Percentiles rank a stretch among this genome's conserved stretches.
Evolutionary conservation across 53 echinoderm and acorn worm species (phyloP).

Genomic region (Henricia sp.): DNA sequence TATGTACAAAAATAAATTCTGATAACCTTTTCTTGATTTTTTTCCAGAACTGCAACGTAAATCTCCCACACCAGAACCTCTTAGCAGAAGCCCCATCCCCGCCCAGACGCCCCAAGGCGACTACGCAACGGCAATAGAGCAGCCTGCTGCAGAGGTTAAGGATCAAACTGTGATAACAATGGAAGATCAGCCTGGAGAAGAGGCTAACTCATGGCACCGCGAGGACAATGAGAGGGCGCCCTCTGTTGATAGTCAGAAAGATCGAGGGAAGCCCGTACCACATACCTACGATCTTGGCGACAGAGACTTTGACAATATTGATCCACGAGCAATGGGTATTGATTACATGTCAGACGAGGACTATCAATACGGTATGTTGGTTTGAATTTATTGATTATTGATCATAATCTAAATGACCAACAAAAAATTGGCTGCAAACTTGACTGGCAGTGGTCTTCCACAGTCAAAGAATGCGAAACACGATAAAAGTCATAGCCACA

Average conservation of each 20-base stretch:
- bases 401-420: too few species aligned
- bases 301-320: conserved; percentile 66
- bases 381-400: too few species aligned
- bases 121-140: not conserved
- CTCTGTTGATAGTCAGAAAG: too few species aligned
- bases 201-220: conserved; percentile 31
- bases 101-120: not conserved
- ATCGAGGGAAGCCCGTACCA: conserved; percentile 2
- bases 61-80: conserved; percentile 23
- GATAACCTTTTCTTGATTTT: not conserved
- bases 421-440: too few species aligned
- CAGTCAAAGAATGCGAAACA: too few species aligned
- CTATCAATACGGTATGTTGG: conserved; percentile 64
- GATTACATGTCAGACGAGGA: conserved; percentile 61
- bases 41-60: conserved; percentile 9
- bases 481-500: too few species aligned
- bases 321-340: conserved; percentile 59
- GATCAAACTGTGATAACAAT: conserved; percentile 25
- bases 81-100: not conserved
- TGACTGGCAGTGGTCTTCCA: too few species aligned
- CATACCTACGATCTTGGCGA: conserved; percentile 33
- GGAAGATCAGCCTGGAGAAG: conserved; percentile 22
- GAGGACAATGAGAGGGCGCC: too few species aligned
- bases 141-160: conserved; percentile 28
- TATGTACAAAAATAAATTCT: too few species aligned